Evolutionary conservation across 2,113 vertebrate genomes (phyloP).

Genomic region (Channa argus): DNA sequence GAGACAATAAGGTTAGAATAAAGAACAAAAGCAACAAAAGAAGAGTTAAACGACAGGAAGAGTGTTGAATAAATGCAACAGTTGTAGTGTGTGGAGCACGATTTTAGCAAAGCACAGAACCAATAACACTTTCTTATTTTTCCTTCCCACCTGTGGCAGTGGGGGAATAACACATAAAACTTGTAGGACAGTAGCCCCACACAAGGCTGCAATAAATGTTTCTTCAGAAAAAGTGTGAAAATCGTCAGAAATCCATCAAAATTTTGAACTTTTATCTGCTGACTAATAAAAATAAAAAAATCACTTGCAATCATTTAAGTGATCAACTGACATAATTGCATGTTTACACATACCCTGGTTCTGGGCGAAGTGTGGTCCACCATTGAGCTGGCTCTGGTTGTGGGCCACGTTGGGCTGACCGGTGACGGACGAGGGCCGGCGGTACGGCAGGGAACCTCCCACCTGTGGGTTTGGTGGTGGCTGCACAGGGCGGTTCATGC

Average conservation of each 20-base stretch:
- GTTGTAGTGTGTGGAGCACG: not conserved
- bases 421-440: constrained; percentile 93
- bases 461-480: constrained; percentile 88
- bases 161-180: too few species aligned
- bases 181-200: too few species aligned
- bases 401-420: constrained; percentile 89
- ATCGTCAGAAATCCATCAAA: too few species aligned
- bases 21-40: not conserved
- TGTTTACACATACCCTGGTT: constrained; percentile 83
- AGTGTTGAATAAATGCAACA: not conserved
- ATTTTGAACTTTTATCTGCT: too few species aligned
- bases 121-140: too few species aligned
- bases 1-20: constrained; percentile 25
- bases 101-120: not conserved
- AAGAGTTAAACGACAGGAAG: not conserved
- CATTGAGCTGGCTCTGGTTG: constrained; percentile 92
- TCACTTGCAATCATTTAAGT: too few species aligned
- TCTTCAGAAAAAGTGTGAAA: too few species aligned
- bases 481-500: constrained; percentile 94
- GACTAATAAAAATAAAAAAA: too few species aligned
- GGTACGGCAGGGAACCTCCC: constrained; percentile 95
- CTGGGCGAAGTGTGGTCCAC: constrained; percentile 95
- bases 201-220: too few species aligned
- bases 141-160: too few species aligned
- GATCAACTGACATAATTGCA: too few species aligned